Conservation (phyloP, 2,888 invertebrate genomes). For the Idaea aversata region DNA sequence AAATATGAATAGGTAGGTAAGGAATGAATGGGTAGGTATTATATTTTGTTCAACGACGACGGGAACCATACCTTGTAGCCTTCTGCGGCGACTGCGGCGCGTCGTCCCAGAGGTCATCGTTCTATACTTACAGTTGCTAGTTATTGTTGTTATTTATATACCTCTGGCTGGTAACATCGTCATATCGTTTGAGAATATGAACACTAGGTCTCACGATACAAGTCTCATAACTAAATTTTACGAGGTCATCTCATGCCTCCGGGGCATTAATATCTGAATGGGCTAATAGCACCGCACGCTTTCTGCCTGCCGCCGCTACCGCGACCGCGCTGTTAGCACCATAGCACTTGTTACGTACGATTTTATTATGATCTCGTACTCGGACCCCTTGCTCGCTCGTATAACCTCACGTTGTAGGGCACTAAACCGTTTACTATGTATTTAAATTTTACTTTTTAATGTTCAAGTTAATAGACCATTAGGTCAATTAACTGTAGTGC, state of each 20-base stretch:
- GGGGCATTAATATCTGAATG: slow-evolving; percentile 18
- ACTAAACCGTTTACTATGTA: slow-evolving; percentile 2
- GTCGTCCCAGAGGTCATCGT: background rate
- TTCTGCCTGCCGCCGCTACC: slow-evolving; percentile 21
- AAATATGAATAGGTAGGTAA: no score
- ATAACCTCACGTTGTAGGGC: slow-evolving; percentile 4
- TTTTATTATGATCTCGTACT: background rate
- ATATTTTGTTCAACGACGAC: no score
- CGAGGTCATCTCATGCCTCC: slow-evolving; percentile 28
- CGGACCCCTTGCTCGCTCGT: background rate
- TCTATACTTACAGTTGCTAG: background rate
- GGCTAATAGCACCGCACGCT: slow-evolving; percentile 20
- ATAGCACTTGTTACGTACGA: background rate
- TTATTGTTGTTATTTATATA: background rate
- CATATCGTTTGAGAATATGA: background rate
- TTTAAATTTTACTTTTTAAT: background rate
- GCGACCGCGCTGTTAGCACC: slow-evolving; percentile 12
- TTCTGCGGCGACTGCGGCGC: no score
- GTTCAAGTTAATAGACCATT: background rate
- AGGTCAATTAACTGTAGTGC: background rate
- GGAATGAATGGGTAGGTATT: no score
- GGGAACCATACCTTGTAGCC: no score
- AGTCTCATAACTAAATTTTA: slow-evolving; percentile 17
- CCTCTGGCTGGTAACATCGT: background rate
- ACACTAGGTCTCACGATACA: slow-evolving; percentile 3